Percentiles rank a stretch among this genome's conserved stretches.
These are phyloP conservation scores for Eulemur mongoz DNA, from an alignment of 2,797 vertebrate species.

Conservation along the genomic window DNA sequence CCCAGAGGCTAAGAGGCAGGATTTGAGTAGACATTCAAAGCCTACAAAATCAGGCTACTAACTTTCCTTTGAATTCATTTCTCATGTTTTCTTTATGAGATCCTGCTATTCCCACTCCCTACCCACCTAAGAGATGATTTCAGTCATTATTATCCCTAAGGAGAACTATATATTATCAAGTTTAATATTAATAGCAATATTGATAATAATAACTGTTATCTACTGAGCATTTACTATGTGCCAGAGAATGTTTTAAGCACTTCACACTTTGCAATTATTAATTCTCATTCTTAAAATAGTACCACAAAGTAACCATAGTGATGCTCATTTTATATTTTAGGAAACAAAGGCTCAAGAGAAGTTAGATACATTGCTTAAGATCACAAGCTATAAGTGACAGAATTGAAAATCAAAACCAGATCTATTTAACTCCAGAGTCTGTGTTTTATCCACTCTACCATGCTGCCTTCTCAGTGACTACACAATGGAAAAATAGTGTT, in stretches of 20 bases:
- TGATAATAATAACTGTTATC: not conserved
- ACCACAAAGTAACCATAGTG: slow-evolving; percentile 49
- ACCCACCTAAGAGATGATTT: not conserved
- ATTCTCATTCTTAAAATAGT: slow-evolving; percentile 51
- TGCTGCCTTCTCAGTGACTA: not conserved
- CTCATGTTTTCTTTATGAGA: not conserved
- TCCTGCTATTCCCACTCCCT: not conserved
- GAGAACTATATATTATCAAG: not conserved
- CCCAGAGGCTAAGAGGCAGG: not conserved
- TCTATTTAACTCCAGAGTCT: not conserved
- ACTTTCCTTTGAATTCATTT: not conserved
- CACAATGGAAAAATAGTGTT: not conserved
- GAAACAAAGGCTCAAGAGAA: not conserved
- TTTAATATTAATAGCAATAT: not conserved
- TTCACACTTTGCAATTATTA: slow-evolving; percentile 44
- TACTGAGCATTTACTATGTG: not conserved
- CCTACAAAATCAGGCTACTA: not conserved
- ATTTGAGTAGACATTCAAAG: not conserved
- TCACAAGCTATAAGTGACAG: not conserved
- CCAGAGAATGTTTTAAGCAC: not conserved
- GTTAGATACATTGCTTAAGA: slow-evolving; percentile 6
- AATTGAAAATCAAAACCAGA: not conserved
- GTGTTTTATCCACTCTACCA: not conserved
- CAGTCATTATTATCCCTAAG: not conserved
- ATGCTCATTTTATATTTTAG: slow-evolving; percentile 51